Conservation (phyloP, 2,797 vertebrate species). For the Hypotaenidia okinawae region DNA sequence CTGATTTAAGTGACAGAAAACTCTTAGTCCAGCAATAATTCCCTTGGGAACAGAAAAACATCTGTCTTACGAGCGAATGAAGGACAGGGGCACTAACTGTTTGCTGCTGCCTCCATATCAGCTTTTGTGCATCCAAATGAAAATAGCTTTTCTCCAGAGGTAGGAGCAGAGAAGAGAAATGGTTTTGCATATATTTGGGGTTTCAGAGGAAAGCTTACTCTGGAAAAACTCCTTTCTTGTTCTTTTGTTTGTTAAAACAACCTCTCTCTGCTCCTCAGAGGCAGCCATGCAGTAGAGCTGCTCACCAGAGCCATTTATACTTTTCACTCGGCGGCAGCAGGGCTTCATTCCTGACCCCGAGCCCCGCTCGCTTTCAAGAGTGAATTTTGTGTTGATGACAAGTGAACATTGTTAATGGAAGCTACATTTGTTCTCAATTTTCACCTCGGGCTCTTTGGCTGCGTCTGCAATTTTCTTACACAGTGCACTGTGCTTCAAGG, state of each 20-base stretch:
- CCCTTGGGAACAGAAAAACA: neutral
- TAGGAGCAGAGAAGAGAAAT: neutral
- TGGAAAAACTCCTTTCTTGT: neutral
- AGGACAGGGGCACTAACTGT: neutral
- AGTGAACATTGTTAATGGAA: neutral
- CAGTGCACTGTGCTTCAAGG: rapidly evolving
- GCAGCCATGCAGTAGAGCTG: neutral
- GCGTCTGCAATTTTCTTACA: neutral
- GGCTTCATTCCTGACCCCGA: neutral
- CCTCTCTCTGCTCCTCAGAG: neutral
- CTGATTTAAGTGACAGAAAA: neutral
- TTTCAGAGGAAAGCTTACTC: neutral
- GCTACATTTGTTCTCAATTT: neutral
- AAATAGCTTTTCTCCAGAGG: neutral
- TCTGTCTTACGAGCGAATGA: neutral
- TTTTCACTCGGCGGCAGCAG: rapidly evolving
- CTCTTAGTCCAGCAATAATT: neutral
- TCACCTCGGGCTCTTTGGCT: neutral
- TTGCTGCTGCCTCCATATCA: neutral
- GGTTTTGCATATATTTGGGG: rapidly evolving
- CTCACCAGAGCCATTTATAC: neutral
- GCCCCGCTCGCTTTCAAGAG: neutral
- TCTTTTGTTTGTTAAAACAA: neutral
- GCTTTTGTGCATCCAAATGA: neutral
- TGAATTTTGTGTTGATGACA: neutral